Evolutionary conservation across 2,797 vertebrate species (phyloP), one percentile per base, ranked within the genome.

Genomic region (Enteromius fasciolatus): DNA sequence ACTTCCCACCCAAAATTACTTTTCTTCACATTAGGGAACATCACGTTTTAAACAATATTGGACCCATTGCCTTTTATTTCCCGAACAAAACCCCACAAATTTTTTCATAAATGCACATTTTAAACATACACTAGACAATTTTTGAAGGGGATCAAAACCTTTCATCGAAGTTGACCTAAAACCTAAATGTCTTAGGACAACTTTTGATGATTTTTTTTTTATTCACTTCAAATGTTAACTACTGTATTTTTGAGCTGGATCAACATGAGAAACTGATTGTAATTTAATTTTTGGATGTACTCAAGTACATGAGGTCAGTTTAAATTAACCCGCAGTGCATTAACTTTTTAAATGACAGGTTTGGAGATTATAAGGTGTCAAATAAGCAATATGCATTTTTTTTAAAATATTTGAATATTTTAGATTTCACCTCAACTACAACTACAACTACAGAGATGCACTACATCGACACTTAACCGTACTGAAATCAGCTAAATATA

Each of bases 321-420:
- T 50, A 14, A 11, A 70, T 80, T 44, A 80, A 44, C 36, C 33
- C n/a, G 52, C 17, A 33, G 67, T 57, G 36, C 36, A n/a, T 33
- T 17, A 50, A 20, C 61, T n/a, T 78, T 78, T 74, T 57, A 23
- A 20, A 57, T 74, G 5, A 10, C n/a, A 74, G 15, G 0, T 15
- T 54, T 74, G 50, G 4, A 12, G 50, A 23, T 25, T 75, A 10
- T 18, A 72, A 61, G 61, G 46, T 23, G 44, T 36, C 12, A 59
- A 61, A 6, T 33, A 15, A 80, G 54, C 67, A 80, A 72, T 80
- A 46, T 46, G 14, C 15, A 57, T 7, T 10, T 79, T 79, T 78
- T 68, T 68, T 68, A 41, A 41, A 41, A 41, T 41, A 41, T 41
- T 48, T 23, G 28, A 63, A 57, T 68, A 57, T 12, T 68, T 54